Base-by-base conservation (phyloP, 2,888 invertebrate species). In the Kryphioiulus occultus region DNA sequence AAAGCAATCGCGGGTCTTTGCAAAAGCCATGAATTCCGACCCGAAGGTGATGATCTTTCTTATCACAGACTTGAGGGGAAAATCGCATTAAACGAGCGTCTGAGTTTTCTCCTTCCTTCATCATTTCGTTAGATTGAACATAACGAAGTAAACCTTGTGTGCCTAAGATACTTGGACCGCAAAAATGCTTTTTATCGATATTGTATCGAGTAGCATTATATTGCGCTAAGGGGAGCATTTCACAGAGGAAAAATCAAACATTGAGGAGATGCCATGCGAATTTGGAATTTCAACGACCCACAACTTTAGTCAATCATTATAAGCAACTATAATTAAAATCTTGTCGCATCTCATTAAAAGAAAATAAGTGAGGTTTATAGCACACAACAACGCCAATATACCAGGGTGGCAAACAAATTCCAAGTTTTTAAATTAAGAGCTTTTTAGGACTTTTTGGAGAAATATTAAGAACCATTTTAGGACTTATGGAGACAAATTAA, bases 81-180 rank as follows among this genome's bases (percentile, higher is more conserved):
- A 68, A 26, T 68, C 68, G 68, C 68, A 22, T 26, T 68, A 68
- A 68, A 68, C 68, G 59, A n/a, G n/a, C n/a, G 59, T 9, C 3
- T n/a, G 59, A 59, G 59, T n/a, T 26, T 68, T 68, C 26, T 68
- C 26, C n/a, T 68, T 68, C 68, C 26, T 10, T 26, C 68, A 68
- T 68, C 68, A 68, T 68, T 68, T 68, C 68, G 68, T 68, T 68
- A 68, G 68, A 68, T 22, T 22, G 68, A 68, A 68, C 26, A 68
- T 68, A 26, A 68, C 68, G 68, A 68, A 68, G 68, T 68, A 68
- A 68, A 26, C 68, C 26, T 68, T 68, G 22, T 10, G 68, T 26
- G 22, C 68, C n/a, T 9, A 68, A 26, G 68, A 68, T 26, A 68
- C 10, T 26, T 68, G 68, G 68, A 68, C 68, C 68, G 68, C 68